phyloP scores from a whole-genome alignment of 2,797 vertebrate species.

The Aldrovandia affinis region DNA sequence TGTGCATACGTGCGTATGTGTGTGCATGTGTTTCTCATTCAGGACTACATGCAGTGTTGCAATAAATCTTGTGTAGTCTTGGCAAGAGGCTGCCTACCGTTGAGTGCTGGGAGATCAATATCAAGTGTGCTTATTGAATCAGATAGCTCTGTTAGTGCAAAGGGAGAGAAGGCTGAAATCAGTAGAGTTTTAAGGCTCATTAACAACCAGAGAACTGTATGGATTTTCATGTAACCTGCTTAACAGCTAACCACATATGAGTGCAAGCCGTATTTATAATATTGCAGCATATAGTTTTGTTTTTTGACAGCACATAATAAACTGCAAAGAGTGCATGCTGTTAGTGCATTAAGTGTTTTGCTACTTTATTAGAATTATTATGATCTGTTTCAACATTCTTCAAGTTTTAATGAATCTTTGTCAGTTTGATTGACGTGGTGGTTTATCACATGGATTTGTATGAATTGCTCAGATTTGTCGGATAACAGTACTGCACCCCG shows the following conservation, averaged over 20 bases:
- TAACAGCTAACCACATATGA: constrained; percentile 10
- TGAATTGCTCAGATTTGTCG: neutral
- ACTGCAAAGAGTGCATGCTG: neutral
- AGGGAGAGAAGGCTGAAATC: constrained; percentile 60
- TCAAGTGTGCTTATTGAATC: constrained; percentile 68
- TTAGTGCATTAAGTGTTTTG: neutral
- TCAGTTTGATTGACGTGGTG: constrained; percentile 1
- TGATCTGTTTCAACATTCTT: neutral
- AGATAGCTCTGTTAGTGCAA: constrained; percentile 60
- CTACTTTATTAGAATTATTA: neutral
- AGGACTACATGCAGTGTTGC: constrained; percentile 47
- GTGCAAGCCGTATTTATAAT: constrained; percentile 5
- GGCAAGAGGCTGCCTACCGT: constrained; percentile 48
- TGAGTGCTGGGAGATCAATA: constrained; percentile 62
- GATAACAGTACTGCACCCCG: neutral
- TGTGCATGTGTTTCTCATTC: constrained; percentile 42
- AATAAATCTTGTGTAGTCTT: constrained; percentile 62
- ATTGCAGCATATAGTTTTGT: neutral
- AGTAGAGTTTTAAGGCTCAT: constrained; percentile 66
- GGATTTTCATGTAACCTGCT: constrained; percentile 53
- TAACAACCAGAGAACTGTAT: constrained; percentile 56
- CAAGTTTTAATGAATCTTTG: neutral
- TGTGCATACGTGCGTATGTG: constrained; percentile 25
- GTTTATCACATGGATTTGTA: neutral
- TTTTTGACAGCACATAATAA: neutral